Evolutionary conservation across 2,888 invertebrate species (phyloP).

Genomic region (Nomada fabriciana): DNA sequence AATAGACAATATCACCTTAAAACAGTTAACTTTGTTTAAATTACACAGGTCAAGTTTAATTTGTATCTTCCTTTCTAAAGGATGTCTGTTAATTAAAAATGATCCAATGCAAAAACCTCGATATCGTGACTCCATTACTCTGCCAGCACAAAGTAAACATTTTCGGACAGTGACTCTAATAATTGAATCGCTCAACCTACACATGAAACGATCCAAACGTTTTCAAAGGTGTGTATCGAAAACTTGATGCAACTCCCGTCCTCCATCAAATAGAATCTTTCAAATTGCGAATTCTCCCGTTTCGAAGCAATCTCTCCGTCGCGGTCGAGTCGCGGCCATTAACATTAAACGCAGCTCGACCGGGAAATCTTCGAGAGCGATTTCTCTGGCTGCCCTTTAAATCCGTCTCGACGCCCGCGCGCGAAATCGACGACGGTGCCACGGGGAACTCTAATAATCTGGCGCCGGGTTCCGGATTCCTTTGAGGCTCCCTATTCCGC

Average conservation of each 20-base stretch:
- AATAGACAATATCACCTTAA: too few species aligned
- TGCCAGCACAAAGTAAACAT: neutral
- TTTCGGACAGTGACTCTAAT: too few species aligned
- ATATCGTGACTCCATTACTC: too few species aligned
- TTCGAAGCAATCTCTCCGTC: neutral
- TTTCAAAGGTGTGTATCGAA: too few species aligned
- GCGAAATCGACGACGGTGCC: slow-evolving; percentile 3
- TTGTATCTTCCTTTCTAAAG: too few species aligned
- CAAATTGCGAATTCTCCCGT: neutral
- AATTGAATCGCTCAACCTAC: too few species aligned
- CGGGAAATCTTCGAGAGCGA: slow-evolving; percentile 8
- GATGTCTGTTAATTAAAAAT: too few species aligned
- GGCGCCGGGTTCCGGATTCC: slow-evolving; percentile 15
- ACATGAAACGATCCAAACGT: too few species aligned
- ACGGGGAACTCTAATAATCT: slow-evolving; percentile 28
- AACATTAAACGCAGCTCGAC: neutral
- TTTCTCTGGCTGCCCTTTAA: slow-evolving; percentile 11
- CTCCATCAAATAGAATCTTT: neutral
- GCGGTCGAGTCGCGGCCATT: neutral
- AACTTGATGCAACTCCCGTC: too few species aligned
- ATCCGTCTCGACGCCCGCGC: slow-evolving; percentile 2
- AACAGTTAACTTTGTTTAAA: too few species aligned
- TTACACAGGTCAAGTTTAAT: too few species aligned
- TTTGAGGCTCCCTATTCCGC: slow-evolving; percentile 25
- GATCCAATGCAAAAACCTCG: too few species aligned